These are phyloP conservation scores for Oryzias celebensis DNA, from an alignment of 2,113 vertebrate genomes.

Conservation along the genomic window DNA sequence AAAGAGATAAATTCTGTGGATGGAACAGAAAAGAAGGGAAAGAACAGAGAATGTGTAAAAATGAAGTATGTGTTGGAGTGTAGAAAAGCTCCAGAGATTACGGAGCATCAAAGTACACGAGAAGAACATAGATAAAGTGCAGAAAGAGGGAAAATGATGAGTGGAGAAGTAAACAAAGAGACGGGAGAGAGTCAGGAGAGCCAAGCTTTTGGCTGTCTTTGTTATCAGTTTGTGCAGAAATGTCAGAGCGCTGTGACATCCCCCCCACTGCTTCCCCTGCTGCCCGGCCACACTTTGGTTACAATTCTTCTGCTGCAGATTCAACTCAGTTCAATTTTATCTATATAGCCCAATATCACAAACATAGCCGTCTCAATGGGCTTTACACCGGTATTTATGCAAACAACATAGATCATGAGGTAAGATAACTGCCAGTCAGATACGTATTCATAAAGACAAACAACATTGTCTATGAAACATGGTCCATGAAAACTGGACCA, in stretches of 20 bases:
- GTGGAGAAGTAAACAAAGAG: slow-evolving; percentile 36
- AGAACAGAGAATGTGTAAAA: slow-evolving; percentile 10
- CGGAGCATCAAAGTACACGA: slow-evolving; percentile 16
- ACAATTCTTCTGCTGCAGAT: slow-evolving; percentile 11
- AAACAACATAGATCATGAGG: no score
- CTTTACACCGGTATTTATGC: no score
- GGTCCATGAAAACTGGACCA: no score
- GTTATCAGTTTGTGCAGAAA: slow-evolving; percentile 74
- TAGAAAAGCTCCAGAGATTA: slow-evolving; percentile 11
- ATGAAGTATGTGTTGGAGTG: slow-evolving; percentile 2
- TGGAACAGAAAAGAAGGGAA: slow-evolving; percentile 1
- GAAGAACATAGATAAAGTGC: slow-evolving; percentile 9
- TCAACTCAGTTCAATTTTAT: neutral
- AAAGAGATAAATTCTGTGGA: neutral
- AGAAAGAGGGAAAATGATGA: slow-evolving; percentile 20
- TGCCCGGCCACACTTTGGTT: slow-evolving; percentile 37
- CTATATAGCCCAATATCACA: no score
- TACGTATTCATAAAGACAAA: no score
- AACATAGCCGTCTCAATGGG: no score
- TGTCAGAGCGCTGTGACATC: slow-evolving; percentile 66
- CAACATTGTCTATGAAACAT: no score
- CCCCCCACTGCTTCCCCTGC: slow-evolving; percentile 59
- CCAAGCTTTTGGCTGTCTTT: slow-evolving; percentile 47
- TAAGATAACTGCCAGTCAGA: no score
- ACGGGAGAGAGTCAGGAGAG: slow-evolving; percentile 29